These are phyloP conservation scores for Apis dorsata DNA, from an alignment of 1,140 invertebrate genomes.

Conservation along the genomic window DNA sequence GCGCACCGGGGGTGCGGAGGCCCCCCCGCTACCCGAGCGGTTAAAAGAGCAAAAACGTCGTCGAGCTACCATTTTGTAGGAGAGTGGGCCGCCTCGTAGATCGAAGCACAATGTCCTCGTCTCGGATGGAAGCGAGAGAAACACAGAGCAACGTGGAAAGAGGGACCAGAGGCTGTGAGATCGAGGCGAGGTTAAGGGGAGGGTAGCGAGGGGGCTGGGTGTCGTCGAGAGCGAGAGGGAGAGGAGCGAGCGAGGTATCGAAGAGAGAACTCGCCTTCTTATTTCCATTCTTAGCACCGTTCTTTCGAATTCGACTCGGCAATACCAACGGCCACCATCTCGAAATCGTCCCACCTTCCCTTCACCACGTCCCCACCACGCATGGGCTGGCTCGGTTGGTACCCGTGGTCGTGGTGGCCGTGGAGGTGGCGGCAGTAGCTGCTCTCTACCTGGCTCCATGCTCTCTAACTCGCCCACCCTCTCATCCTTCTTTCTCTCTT, in stretches of 20 bases:
- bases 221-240: neutral
- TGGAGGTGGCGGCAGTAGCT: slow-evolving; percentile 20
- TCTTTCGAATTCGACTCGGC: slow-evolving; percentile 56
- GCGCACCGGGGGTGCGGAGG: neutral
- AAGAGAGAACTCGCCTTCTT: slow-evolving; percentile 57
- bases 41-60: slow-evolving; percentile 49
- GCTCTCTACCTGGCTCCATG: slow-evolving; percentile 32
- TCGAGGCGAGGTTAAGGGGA: neutral
- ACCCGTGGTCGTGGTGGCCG: slow-evolving; percentile 20
- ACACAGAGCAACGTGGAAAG: neutral
- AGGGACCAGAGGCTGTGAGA: neutral
- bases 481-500: neutral
- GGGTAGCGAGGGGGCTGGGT: neutral
- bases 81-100: slow-evolving; percentile 6
- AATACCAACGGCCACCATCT: slow-evolving; percentile 50
- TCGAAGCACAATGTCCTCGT: slow-evolving; percentile 26
- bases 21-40: neutral
- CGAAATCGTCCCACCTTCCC: slow-evolving; percentile 44
- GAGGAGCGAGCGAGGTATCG: slow-evolving; percentile 27
- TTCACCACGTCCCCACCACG: slow-evolving; percentile 35
- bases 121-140: slow-evolving; percentile 15
- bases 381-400: slow-evolving; percentile 42
- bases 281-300: slow-evolving; percentile 54
- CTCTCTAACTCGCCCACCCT: neutral
- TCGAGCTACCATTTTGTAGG: slow-evolving; percentile 46